Conservation (phyloP, 2,797 vertebrate species). For the Malurus splendens region DNA sequence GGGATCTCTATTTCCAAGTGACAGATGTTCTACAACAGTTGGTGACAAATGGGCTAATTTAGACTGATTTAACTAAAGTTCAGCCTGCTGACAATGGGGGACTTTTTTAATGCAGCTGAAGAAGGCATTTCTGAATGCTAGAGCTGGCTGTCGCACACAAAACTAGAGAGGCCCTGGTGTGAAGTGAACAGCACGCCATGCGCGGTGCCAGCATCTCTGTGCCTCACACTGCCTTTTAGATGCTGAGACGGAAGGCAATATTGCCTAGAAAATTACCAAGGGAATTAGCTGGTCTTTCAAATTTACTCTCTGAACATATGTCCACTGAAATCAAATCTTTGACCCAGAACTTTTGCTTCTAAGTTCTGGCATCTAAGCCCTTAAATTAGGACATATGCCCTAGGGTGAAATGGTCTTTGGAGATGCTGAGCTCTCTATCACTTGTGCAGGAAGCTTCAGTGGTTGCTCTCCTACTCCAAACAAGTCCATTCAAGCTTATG, state of each 20-base stretch:
- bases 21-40: constrained; percentile 62
- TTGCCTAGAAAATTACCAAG: not conserved
- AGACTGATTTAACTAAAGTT: constrained; percentile 59
- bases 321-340: not conserved
- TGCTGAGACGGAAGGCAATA: not conserved
- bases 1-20: constrained; percentile 46
- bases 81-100: constrained; percentile 42
- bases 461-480: not conserved
- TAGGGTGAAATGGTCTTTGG: not conserved
- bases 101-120: constrained; percentile 14
- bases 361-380: not conserved
- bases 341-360: not conserved
- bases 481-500: not conserved
- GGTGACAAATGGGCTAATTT: constrained; percentile 56
- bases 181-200: not conserved
- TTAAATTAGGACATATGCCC: not conserved
- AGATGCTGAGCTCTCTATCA: not conserved
- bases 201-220: not conserved
- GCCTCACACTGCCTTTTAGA: not conserved
- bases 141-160: not conserved
- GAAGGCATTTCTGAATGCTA: constrained; percentile 6
- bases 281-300: not conserved
- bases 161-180: constrained; percentile 1
- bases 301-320: not conserved
- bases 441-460: not conserved